Conservation (phyloP, 2,888 invertebrate species). For the Cyclophora punctaria region DNA sequence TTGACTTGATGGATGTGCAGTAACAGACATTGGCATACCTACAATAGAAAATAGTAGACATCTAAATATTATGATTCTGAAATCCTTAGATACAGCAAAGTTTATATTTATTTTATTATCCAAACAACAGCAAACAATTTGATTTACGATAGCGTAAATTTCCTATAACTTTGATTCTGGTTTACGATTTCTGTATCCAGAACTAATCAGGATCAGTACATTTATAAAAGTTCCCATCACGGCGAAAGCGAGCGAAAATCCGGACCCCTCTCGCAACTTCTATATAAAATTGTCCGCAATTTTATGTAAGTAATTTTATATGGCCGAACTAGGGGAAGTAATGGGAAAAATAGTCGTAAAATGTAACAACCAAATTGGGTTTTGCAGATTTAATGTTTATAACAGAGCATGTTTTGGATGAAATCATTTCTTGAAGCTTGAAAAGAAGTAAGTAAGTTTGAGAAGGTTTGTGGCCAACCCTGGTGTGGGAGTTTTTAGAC, state of each 20-base stretch:
- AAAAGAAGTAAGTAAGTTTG: too few species aligned
- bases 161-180: slow-evolving; percentile 31
- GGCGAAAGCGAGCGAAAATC: slow-evolving; percentile 12
- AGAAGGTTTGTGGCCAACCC: too few species aligned
- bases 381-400: too few species aligned
- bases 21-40: too few species aligned
- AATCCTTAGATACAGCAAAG: slow-evolving; percentile 10
- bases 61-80: slow-evolving; percentile 25
- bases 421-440: too few species aligned
- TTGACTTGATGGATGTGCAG: too few species aligned
- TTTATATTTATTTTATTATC: slow-evolving; percentile 36
- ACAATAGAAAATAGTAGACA: too few species aligned
- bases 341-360: slow-evolving; percentile 28
- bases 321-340: slow-evolving; percentile 29
- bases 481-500: too few species aligned
- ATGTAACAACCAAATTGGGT: slow-evolving; percentile 8
- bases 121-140: slow-evolving; percentile 11
- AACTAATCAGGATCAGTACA: slow-evolving; percentile 54
- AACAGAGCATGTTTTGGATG: too few species aligned
- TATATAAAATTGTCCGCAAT: slow-evolving; percentile 19
- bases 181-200: slow-evolving; percentile 35
- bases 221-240: slow-evolving; percentile 29
- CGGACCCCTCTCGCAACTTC: slow-evolving; percentile 27
- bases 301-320: slow-evolving; percentile 26
- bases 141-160: slow-evolving; percentile 58